phyloP scores from a whole-genome alignment of 2,797 vertebrate species.

The Paratrypauchen microcephalus region DNA sequence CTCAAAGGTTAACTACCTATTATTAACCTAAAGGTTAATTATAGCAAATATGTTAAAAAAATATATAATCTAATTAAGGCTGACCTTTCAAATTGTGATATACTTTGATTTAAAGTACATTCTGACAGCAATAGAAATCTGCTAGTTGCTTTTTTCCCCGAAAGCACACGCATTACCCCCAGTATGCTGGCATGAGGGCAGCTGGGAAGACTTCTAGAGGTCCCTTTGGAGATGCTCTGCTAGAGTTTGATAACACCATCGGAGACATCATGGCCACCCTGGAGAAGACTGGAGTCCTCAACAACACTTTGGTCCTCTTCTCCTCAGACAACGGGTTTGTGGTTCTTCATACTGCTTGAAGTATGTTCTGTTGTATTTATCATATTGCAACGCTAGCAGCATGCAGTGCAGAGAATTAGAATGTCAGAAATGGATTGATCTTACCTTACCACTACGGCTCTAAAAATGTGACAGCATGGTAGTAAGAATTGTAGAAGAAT shows the following conservation, averaged over 20 bases:
- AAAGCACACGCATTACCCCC: constrained; percentile 95
- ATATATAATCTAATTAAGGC: too few relatives aligned
- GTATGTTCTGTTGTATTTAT: background rate
- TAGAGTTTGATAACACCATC: constrained; percentile 86
- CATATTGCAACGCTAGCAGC: background rate
- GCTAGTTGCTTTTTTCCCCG: constrained; percentile 2
- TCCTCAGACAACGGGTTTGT: constrained; percentile 91
- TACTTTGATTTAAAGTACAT: background rate
- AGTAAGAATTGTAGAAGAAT: background rate
- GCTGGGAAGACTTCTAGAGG: constrained; percentile 78
- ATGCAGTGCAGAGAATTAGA: background rate
- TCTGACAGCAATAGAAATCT: background rate
- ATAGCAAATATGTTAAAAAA: too few relatives aligned
- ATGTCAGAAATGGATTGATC: background rate
- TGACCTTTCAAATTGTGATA: background rate
- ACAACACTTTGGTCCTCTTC: constrained; percentile 88
- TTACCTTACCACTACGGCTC: background rate
- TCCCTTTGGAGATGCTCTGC: constrained; percentile 84
- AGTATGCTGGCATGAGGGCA: constrained; percentile 83
- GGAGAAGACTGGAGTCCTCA: constrained; percentile 74
- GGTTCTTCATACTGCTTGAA: background rate
- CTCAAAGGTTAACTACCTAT: too few relatives aligned
- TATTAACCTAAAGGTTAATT: too few relatives aligned
- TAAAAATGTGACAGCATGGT: background rate
- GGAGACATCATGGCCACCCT: constrained; percentile 80